Evolutionary conservation across 2,113 vertebrate genomes (phyloP).

Genomic region (Onychorhynchus coronatus): DNA sequence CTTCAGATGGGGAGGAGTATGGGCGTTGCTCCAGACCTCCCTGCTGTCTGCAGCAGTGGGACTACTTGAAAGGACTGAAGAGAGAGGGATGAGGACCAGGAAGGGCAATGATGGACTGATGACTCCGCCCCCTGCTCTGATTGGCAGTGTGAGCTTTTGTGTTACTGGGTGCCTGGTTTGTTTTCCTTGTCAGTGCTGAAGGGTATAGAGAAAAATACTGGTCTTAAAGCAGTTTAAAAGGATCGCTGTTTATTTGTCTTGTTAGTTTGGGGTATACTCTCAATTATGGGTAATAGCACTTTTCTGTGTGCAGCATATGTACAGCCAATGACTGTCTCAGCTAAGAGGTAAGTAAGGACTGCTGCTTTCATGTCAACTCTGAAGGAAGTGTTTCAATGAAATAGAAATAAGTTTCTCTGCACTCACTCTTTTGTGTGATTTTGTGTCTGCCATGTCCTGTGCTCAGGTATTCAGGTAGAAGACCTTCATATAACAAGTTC

Average conservation of each 20-base stretch:
- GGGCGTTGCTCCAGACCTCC: not conserved
- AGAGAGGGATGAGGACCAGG: not conserved
- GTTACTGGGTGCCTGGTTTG: not conserved
- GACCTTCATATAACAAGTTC: not conserved
- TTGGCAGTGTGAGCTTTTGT: not conserved
- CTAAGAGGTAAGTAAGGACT: not conserved
- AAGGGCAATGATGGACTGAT: fast-evolving
- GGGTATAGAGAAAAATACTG: not conserved
- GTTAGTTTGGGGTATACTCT: not conserved
- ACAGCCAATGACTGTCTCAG: not conserved
- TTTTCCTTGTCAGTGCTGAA: not conserved
- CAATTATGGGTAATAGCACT: not conserved
- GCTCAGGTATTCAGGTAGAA: not conserved
- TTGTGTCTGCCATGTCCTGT: not conserved
- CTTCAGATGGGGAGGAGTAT: not conserved
- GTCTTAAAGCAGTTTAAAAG: not conserved
- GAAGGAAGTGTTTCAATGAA: not conserved
- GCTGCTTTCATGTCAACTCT: not conserved
- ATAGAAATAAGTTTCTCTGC: not conserved
- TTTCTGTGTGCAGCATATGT: not conserved
- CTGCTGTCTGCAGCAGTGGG: not conserved
- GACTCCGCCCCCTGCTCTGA: not conserved
- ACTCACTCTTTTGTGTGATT: not conserved
- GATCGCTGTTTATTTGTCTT: not conserved
- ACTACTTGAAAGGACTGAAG: not conserved